Evolutionary conservation across 2,888 invertebrate genomes (phyloP).

Genomic region (Rhopalosiphum nymphaeae): DNA sequence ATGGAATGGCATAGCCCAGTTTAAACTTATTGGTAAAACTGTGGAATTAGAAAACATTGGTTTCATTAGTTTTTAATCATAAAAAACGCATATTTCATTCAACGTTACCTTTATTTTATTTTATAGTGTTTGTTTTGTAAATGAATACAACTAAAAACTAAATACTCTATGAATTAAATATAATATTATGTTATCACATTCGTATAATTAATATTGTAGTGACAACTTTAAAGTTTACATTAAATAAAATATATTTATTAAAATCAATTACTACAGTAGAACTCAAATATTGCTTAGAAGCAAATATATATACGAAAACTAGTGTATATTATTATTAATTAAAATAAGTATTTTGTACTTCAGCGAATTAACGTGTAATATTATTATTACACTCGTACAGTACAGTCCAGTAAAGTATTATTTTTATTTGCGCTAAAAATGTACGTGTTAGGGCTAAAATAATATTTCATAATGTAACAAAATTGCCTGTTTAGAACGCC

Average conservation of each 20-base stretch:
- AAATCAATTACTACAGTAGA: neutral
- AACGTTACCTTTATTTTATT: neutral
- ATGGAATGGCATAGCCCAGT: neutral
- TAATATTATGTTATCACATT: neutral
- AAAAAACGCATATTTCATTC: neutral
- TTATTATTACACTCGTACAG: neutral
- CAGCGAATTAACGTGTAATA: neutral
- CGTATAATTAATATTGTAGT: neutral
- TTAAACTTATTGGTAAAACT: neutral
- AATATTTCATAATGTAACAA: neutral
- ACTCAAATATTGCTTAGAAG: neutral
- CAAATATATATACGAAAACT: neutral
- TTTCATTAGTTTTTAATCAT: neutral
- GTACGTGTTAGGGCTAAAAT: neutral
- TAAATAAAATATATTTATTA: neutral
- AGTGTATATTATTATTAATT: neutral
- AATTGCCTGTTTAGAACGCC: neutral
- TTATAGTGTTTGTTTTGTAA: neutral
- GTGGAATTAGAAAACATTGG: neutral
- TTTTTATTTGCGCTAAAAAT: neutral
- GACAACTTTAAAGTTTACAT: neutral
- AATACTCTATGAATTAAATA: neutral
- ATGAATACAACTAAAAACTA: neutral
- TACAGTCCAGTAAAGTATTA: neutral
- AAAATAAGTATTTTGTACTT: neutral